Conservation (phyloP, 1,140 invertebrate species). For the Aphis craccivora region DNA sequence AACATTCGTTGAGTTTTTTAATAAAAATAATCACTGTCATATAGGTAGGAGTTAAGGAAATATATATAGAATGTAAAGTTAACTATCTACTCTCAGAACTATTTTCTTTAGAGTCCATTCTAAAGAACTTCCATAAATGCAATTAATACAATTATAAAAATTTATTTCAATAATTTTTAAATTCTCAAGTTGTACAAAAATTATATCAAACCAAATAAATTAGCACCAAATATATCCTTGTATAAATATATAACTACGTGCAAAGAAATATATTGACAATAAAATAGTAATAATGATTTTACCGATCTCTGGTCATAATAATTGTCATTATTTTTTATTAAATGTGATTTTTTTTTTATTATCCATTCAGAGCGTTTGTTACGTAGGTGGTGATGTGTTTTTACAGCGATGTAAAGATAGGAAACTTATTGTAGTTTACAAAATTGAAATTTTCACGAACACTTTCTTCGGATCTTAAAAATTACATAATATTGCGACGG, state of each 20-base stretch:
- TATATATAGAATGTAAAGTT: not conserved
- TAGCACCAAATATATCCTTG: not conserved
- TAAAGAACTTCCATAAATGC: not conserved
- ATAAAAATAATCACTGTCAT: not conserved
- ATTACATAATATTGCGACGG: not conserved
- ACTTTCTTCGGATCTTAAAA: not conserved
- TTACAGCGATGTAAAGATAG: not conserved
- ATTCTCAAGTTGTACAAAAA: not conserved
- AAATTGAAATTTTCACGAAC: not conserved
- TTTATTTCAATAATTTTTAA: not conserved
- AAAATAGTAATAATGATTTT: too few relatives aligned
- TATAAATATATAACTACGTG: too few relatives aligned
- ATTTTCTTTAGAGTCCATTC: not conserved
- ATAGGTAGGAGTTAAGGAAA: not conserved
- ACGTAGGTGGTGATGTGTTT: not conserved
- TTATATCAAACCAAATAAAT: not conserved
- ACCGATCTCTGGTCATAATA: not conserved
- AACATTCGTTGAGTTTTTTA: not conserved
- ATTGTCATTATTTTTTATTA: not conserved
- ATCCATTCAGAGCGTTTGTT: not conserved
- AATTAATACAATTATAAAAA: not conserved
- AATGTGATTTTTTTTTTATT: not conserved
- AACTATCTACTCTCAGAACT: not conserved
- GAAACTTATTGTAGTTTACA: not conserved
- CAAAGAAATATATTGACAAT: too few relatives aligned